Base-by-base conservation (phyloP, 1,140 invertebrate species). In the Harpegnathos saltator region DNA sequence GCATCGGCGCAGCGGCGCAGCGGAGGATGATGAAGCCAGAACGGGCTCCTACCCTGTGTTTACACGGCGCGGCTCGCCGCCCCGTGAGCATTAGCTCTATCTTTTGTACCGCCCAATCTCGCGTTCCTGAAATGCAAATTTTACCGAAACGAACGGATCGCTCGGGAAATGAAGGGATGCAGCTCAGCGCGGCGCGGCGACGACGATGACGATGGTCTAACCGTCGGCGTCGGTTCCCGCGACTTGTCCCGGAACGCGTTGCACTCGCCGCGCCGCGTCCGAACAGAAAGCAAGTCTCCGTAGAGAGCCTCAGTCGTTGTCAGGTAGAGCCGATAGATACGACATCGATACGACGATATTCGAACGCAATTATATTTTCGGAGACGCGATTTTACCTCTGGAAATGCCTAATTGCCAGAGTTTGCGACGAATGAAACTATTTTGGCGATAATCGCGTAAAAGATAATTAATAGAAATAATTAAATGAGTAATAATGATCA, bases 51-150 rank as follows among this genome's bases (percentile, higher is more conserved):
- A 94, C 92, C 92, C 93, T 93, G 91, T 93, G 87, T 93, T 94
- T 93, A 94, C 89, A 91, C 80, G 85, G 84, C 62, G 72, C 75
- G 56, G 62, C 72, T 74, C 84, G 71, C 86, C 85, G 87, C 85
- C 66, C 84, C 90, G 85, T 89, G 75, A 84, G 91, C 88, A 90
- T 91, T 92, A 91, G 90, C 87, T 90, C 89, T 91, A 91, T 89
- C 90, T 88, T n/a, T 90, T 89, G 86, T 87, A 87, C 88, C 90
- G 87, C 86, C 90, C 87, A 90, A 92, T 92, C 87, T 91, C 85
- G 83, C 89, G 91, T 92, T 92, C 87, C 91, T 88, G 87, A 87
- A 86, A 92, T 92, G 92, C 92, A 92, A 92, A 92, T 92, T 92
- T 91, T 85, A 84, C 71, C 84, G 89, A 92, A 91, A 91, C 89